A percentile compares a stretch with the other conserved stretches of the same genome.
Evolutionary conservation across 2,113 vertebrate species (phyloP).

Genomic region (Pteropus alecto): DNA sequence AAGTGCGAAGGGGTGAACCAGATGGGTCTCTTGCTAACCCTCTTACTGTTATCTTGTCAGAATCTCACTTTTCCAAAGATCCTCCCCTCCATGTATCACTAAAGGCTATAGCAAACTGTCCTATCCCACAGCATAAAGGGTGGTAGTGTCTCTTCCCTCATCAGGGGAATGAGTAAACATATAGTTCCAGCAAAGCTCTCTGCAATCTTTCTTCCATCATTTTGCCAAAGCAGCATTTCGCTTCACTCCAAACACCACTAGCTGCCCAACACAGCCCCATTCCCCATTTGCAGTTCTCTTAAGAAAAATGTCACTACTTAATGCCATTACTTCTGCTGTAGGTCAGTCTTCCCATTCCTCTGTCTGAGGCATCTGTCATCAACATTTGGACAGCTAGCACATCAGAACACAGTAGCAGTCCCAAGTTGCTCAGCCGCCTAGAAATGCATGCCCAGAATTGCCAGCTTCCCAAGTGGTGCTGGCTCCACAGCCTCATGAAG

Average conservation of each 20-base stretch:
- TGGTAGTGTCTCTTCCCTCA: not conserved
- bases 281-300: not conserved
- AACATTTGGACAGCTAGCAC: conserved; percentile 2
- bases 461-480: not conserved
- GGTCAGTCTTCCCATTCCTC: not conserved
- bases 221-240: not conserved
- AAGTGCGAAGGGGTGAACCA: not conserved
- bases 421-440: not conserved
- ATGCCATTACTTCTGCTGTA: not conserved
- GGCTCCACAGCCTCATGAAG: not conserved
- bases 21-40: not conserved
- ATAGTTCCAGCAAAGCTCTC: not conserved
- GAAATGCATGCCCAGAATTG: not conserved
- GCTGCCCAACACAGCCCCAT: not conserved
- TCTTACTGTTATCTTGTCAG: not conserved
- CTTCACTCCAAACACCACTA: not conserved
- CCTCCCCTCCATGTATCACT: not conserved
- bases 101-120: not conserved
- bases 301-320: not conserved
- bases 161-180: not conserved
- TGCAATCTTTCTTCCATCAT: not conserved
- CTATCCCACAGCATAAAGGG: not conserved
- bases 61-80: not conserved
- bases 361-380: not conserved
- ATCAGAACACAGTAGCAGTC: conserved; percentile 11